These are phyloP conservation scores for Steinernema carpocapsae DNA, from an alignment of 2,888 invertebrate genomes.

Conservation along the genomic window DNA sequence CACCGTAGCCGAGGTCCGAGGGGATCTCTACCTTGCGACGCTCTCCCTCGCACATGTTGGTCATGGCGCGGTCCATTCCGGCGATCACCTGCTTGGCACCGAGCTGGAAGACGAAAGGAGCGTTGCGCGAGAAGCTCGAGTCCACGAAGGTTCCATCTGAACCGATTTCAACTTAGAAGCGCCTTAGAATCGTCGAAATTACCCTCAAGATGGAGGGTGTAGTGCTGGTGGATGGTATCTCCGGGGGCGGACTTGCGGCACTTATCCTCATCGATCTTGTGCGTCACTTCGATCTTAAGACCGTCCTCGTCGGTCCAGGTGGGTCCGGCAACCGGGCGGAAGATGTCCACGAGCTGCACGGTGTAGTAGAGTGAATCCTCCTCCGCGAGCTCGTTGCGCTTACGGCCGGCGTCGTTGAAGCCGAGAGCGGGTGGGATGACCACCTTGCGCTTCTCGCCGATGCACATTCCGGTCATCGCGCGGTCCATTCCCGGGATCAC, in stretches of 20 bases:
- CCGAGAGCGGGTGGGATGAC: constrained; percentile 66
- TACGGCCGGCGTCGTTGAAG: constrained; percentile 58
- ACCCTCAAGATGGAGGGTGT: constrained; percentile 60
- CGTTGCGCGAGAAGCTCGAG: constrained; percentile 64
- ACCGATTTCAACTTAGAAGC: constrained; percentile 39
- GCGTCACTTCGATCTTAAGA: constrained; percentile 56
- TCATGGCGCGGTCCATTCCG: constrained; percentile 67
- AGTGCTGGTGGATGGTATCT: constrained; percentile 66
- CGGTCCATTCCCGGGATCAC: constrained; percentile 68
- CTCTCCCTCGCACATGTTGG: constrained; percentile 68
- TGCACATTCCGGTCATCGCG: constrained; percentile 66
- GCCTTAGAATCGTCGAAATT: neutral
- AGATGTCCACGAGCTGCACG: constrained; percentile 66
- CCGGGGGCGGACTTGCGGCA: constrained; percentile 49
- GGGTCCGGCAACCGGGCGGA: constrained; percentile 65
- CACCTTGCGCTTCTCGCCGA: constrained; percentile 68
- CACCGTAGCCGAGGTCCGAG: constrained; percentile 63
- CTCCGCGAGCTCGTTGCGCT: constrained; percentile 58
- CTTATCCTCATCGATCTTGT: constrained; percentile 53
- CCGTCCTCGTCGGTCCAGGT: constrained; percentile 68
- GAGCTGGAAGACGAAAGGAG: constrained; percentile 66
- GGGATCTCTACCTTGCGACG: constrained; percentile 66
- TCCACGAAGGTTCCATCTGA: constrained; percentile 67
- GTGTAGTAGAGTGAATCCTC: constrained; percentile 67
- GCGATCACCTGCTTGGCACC: constrained; percentile 65